These are phyloP conservation scores for Epistrophella euchroma DNA, from an alignment of 2,888 invertebrate species.

Conservation along the genomic window DNA sequence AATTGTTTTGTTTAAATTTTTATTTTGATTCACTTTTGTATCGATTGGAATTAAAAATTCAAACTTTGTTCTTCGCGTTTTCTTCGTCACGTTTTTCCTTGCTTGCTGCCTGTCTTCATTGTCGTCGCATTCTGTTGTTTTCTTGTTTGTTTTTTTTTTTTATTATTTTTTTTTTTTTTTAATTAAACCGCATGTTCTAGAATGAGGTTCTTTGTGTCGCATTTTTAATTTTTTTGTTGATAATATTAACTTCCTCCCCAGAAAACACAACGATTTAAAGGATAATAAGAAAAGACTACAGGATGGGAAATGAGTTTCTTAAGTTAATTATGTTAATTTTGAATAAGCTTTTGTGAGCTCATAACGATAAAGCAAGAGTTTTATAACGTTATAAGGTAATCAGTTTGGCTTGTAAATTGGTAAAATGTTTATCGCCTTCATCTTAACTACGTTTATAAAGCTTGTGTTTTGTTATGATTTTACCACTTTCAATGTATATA, in stretches of 20 bases:
- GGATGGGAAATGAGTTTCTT: slow-evolving; percentile 65
- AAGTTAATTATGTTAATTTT: slow-evolving; percentile 72
- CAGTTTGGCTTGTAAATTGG: slow-evolving; percentile 41
- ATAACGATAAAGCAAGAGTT: slow-evolving; percentile 41
- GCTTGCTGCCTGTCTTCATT: neutral
- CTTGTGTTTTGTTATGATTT: neutral
- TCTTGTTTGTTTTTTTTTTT: neutral
- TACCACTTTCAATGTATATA: too few relatives aligned
- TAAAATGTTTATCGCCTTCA: slow-evolving; percentile 33
- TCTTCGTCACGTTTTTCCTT: slow-evolving; percentile 1
- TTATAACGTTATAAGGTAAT: slow-evolving; percentile 18
- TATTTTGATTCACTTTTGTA: neutral
- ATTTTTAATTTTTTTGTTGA: slow-evolving; percentile 56
- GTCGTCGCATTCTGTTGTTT: slow-evolving; percentile 27
- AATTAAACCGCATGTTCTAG: slow-evolving; percentile 55
- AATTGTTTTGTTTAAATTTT: slow-evolving; percentile 8
- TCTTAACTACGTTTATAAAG: slow-evolving; percentile 12
- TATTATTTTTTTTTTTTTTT: slow-evolving; percentile 23
- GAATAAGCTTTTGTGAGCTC: slow-evolving; percentile 65
- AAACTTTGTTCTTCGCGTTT: slow-evolving; percentile 4
- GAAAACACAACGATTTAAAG: slow-evolving; percentile 43
- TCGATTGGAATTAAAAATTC: slow-evolving; percentile 21
- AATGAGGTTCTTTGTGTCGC: slow-evolving; percentile 38
- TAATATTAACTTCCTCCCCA: slow-evolving; percentile 33
- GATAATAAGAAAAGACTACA: slow-evolving; percentile 28